Conservation (phyloP, 2,888 invertebrate genomes). For the Eulithis testata region DNA sequence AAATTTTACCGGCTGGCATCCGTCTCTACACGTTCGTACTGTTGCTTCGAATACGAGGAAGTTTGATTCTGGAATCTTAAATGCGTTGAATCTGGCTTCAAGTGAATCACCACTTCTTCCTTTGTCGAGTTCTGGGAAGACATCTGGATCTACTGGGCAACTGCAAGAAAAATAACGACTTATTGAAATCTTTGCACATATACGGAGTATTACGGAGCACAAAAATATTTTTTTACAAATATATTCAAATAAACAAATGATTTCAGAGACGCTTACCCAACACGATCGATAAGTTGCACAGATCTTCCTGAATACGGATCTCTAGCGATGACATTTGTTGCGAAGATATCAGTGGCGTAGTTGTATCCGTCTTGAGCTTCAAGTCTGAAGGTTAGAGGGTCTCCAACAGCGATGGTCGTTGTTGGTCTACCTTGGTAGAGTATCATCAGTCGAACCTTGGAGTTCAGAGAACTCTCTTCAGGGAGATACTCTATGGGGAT, state of each 20-base stretch:
- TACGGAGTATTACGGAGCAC: no score
- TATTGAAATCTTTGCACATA: not conserved
- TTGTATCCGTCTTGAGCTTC: conserved; percentile 96
- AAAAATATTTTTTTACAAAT: no score
- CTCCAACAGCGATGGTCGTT: conserved; percentile 96
- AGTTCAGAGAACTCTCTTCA: conserved; percentile 95
- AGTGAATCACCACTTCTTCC: conserved; percentile 93
- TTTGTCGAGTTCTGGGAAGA: conserved; percentile 95
- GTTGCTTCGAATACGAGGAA: conserved; percentile 97
- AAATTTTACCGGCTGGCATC: conserved; percentile 91
- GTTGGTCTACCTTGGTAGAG: conserved; percentile 96
- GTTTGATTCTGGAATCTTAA: conserved; percentile 97
- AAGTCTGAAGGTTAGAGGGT: conserved; percentile 94
- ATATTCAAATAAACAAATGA: no score
- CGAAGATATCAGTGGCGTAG: conserved; percentile 95
- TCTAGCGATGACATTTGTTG: conserved; percentile 95
- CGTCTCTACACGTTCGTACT: conserved; percentile 94
- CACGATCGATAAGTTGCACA: conserved; percentile 94
- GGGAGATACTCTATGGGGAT: conserved; percentile 96
- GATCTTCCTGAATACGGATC: conserved; percentile 96
- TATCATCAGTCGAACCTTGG: conserved; percentile 93
- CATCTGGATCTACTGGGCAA: conserved; percentile 95
- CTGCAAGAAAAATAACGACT: conserved; percentile 69
- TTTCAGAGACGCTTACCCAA: conserved; percentile 86
- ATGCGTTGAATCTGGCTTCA: conserved; percentile 96